phyloP scores from a whole-genome alignment of 1,140 invertebrate species.

The Himalopsyche phryganea region DNA sequence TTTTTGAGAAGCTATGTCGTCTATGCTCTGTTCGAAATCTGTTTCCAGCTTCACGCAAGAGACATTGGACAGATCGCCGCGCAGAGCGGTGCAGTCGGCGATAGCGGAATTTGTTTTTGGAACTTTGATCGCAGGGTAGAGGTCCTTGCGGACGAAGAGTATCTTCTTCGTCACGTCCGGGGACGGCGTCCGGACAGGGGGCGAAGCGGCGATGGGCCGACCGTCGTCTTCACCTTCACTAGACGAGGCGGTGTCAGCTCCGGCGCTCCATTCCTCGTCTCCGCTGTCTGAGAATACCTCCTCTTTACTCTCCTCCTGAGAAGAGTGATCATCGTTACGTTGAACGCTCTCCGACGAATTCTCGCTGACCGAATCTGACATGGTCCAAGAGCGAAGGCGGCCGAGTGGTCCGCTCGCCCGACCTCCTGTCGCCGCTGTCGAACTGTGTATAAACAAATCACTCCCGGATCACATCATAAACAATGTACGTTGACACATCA shows the following conservation, averaged over 20 bases:
- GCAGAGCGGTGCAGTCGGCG: constrained; percentile 40
- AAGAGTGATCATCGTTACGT: constrained; percentile 35
- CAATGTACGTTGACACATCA: constrained; percentile 55
- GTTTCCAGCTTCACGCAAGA: constrained; percentile 50
- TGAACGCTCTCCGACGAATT: constrained; percentile 40
- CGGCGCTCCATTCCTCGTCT: constrained; percentile 39
- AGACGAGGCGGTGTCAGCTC: constrained; percentile 37
- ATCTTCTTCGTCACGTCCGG: constrained; percentile 1
- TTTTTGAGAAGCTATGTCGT: constrained; percentile 45
- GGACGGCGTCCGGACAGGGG: not conserved
- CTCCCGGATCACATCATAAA: constrained; percentile 47
- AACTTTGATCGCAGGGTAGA: not conserved
- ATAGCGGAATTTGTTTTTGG: constrained; percentile 37
- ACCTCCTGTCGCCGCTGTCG: constrained; percentile 38
- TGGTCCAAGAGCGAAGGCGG: not conserved
- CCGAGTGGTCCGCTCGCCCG: constrained; percentile 46
- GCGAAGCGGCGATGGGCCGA: not conserved
- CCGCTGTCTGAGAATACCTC: constrained; percentile 30
- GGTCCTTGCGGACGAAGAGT: not conserved
- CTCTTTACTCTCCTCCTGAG: constrained; percentile 55
- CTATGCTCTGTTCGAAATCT: constrained; percentile 52
- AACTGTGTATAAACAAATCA: constrained; percentile 42
- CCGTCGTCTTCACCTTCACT: not conserved
- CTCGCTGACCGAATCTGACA: constrained; percentile 40
- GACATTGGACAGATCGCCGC: constrained; percentile 37